Percentiles rank a stretch among this genome's conserved stretches.
These are phyloP conservation scores for Syrphus vitripennis DNA, from an alignment of 2,888 invertebrate species.

Conservation along the genomic window DNA sequence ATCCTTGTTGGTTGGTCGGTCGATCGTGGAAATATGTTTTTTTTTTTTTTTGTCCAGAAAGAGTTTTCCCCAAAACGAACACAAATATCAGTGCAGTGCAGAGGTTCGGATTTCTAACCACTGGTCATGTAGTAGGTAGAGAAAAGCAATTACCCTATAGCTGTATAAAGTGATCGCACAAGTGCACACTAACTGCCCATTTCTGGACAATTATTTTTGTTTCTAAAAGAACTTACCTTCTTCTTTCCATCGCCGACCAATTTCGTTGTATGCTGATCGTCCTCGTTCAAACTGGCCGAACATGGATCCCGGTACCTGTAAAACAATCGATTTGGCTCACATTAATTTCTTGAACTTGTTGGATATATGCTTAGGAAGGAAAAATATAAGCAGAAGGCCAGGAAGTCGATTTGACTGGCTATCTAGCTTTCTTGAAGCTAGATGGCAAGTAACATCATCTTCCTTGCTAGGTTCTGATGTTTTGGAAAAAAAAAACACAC, in stretches of 20 bases:
- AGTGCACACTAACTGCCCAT: conserved; percentile 68
- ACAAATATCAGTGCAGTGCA: not conserved
- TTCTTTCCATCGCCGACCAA: conserved; percentile 92
- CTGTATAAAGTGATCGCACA: conserved; percentile 48
- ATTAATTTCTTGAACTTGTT: conserved; percentile 56
- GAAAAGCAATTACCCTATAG: conserved; percentile 54
- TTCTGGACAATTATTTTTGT: conserved; percentile 70
- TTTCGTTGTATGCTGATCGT: conserved; percentile 95
- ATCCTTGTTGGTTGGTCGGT: conserved; percentile 23
- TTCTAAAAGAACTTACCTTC: conserved; percentile 84
- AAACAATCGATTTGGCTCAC: conserved; percentile 64
- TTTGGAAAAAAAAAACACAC: too few relatives aligned
- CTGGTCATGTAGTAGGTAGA: conserved; percentile 44
- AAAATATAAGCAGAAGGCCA: conserved; percentile 41
- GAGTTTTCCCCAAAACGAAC: conserved; percentile 11
- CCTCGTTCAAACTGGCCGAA: conserved; percentile 93
- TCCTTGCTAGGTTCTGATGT: conserved; percentile 14
- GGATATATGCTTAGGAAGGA: not conserved
- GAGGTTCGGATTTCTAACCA: conserved; percentile 10
- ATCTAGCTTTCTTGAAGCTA: conserved; percentile 10
- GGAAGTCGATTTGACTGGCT: conserved; percentile 47
- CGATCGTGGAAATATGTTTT: conserved; percentile 21
- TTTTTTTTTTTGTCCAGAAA: conserved; percentile 10
- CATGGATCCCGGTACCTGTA: conserved; percentile 91
- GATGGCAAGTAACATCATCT: conserved; percentile 32